These are phyloP conservation scores for Urechis unicinctus DNA, from an alignment of 2,888 invertebrate species.

Conservation along the genomic window DNA sequence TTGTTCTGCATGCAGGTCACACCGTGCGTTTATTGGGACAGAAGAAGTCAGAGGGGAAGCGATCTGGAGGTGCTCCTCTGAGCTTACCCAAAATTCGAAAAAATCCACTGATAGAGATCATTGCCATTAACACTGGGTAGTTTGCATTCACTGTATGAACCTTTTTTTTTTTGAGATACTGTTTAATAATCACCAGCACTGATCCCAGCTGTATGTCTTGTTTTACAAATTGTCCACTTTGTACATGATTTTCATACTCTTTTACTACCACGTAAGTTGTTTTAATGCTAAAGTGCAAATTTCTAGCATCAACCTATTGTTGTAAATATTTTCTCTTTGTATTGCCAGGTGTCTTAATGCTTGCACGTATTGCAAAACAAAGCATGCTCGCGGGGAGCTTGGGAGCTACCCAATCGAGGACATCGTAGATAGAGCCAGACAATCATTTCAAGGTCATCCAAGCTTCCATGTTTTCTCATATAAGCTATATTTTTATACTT, in stretches of 20 bases:
- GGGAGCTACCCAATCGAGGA: conserved; percentile 87
- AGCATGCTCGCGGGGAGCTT: conserved; percentile 93
- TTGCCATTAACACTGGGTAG: conserved; percentile 86
- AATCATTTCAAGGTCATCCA: conserved; percentile 60
- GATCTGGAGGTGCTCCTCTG: conserved; percentile 75
- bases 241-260: not conserved
- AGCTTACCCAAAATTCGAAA: conserved; percentile 87
- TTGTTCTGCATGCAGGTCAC: conserved; percentile 29
- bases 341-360: conserved; percentile 76
- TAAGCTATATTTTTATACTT: not conserved
- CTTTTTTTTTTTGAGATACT: too few species aligned
- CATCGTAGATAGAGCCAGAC: conserved; percentile 77
- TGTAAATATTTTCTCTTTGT: too few species aligned
- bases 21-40: conserved; percentile 53
- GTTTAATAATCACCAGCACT: conserved; percentile 6
- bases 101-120: conserved; percentile 94
- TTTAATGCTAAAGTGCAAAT: too few species aligned
- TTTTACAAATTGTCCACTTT: not conserved
- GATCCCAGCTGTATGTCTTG: not conserved
- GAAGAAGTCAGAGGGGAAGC: conserved; percentile 68
- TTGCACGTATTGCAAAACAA: conserved; percentile 98
- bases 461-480: not conserved
- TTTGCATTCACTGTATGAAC: too few species aligned
- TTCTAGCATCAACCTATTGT: too few species aligned
- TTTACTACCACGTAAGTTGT: too few species aligned